Evolutionary conservation across 2,888 invertebrate species (phyloP).

Genomic region (Caenorhabditis drosophilae): DNA sequence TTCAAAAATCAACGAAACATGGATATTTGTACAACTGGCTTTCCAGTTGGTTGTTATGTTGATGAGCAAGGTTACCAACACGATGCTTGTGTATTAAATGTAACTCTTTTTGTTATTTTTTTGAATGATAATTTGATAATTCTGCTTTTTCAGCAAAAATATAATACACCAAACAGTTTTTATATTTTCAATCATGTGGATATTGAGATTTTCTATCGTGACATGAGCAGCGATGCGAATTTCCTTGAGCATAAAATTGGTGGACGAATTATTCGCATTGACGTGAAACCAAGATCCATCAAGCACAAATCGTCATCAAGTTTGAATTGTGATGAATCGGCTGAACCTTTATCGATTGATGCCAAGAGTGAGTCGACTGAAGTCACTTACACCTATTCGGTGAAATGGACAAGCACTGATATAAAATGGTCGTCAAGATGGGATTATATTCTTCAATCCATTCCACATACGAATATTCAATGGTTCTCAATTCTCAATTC

Average conservation of each 20-base stretch:
- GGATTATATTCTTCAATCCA: conserved; percentile 98
- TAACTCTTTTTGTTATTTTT: conserved; percentile 49
- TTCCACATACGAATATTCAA: conserved; percentile 83
- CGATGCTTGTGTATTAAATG: conserved; percentile 73
- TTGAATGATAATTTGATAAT: neutral
- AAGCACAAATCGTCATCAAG: conserved; percentile 49
- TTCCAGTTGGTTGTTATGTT: conserved; percentile 94
- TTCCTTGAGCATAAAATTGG: conserved; percentile 78
- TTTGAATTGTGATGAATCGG: conserved; percentile 68
- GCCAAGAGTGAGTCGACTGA: conserved; percentile 70
- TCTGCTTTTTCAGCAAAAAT: conserved; percentile 55
- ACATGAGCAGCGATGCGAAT: conserved; percentile 82
- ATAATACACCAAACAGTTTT: conserved; percentile 77
- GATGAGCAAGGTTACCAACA: conserved; percentile 74
- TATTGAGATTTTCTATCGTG: conserved; percentile 85
- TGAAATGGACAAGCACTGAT: conserved; percentile 76
- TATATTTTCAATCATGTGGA: conserved; percentile 97
- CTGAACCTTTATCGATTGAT: conserved; percentile 79
- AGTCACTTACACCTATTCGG: conserved; percentile 87
- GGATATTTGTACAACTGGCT: conserved; percentile 84
- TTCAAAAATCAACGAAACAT: conserved; percentile 73
- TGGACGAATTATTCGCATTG: conserved; percentile 81
- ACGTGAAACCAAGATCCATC: conserved; percentile 72
- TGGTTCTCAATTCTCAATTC: conserved; percentile 88
- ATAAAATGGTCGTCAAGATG: conserved; percentile 97